Evolutionary conservation across 1,140 invertebrate genomes (phyloP).

Genomic region (Pentalonia nigronervosa): DNA sequence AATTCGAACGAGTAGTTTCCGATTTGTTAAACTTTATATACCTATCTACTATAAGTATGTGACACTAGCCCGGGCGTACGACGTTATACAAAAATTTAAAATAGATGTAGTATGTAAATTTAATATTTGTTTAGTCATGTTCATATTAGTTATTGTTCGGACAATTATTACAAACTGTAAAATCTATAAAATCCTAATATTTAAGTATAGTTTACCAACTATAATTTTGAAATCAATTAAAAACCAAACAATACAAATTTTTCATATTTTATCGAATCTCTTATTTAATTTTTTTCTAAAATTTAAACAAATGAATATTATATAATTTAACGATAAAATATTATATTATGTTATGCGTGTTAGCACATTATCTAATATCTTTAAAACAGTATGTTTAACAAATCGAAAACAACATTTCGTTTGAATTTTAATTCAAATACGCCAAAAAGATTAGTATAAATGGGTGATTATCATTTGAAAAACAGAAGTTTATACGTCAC

Average conservation of each 20-base stretch:
- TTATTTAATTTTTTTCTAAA: background rate
- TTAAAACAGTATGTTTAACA: background rate
- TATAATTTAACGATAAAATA: background rate
- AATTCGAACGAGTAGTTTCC: background rate
- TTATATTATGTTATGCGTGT: background rate
- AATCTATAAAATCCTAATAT: background rate
- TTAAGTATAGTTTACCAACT: background rate
- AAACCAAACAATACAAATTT: background rate
- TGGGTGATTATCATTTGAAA: background rate
- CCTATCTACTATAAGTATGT: background rate
- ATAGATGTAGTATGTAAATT: background rate
- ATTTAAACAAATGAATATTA: background rate
- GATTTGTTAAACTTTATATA: background rate
- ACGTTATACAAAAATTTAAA: background rate
- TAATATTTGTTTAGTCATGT: background rate
- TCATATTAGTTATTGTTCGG: background rate
- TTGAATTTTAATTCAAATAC: background rate
- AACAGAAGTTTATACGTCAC: background rate
- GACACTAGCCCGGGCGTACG: too few relatives aligned
- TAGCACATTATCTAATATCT: background rate
- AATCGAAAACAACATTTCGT: background rate
- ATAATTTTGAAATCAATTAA: constrained; percentile 4
- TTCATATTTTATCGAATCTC: background rate
- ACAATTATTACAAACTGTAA: background rate
- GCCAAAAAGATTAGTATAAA: background rate